Evolutionary conservation across 2,888 invertebrate genomes (phyloP).

Genomic region (Rhagophthalmus giganteus): DNA sequence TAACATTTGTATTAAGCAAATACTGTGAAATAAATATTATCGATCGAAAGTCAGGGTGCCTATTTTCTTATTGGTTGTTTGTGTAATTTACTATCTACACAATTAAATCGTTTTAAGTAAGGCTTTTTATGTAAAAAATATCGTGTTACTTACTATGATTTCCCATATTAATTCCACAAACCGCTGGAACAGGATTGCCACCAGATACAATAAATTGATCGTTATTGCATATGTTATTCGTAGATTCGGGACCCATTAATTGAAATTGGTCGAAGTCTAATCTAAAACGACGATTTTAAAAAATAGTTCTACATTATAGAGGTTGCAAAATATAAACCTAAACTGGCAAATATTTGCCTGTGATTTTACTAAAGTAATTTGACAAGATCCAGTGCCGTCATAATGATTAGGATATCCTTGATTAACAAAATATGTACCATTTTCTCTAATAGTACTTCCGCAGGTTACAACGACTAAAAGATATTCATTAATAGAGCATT

Average conservation of each 20-base stretch:
- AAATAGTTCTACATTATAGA: neutral
- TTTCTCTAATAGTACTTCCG: conserved; percentile 75
- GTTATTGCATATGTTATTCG: conserved; percentile 78
- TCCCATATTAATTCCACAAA: conserved; percentile 80
- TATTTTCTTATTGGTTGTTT: too few relatives aligned
- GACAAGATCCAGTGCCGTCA: conserved; percentile 82
- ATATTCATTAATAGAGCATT: conserved; percentile 1
- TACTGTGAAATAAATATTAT: too few relatives aligned
- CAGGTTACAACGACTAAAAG: conserved; percentile 75
- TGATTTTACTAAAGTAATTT: conserved; percentile 77
- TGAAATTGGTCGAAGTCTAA: conserved; percentile 79
- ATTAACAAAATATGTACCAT: conserved; percentile 86
- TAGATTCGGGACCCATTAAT: conserved; percentile 73
- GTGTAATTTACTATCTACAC: too few relatives aligned
- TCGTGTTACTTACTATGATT: conserved; percentile 77
- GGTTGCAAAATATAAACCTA: conserved; percentile 61
- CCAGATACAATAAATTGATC: conserved; percentile 87
- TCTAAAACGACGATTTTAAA: conserved; percentile 52
- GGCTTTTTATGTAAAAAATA: too few relatives aligned
- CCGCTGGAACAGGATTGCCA: conserved; percentile 75
- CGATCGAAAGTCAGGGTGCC: too few relatives aligned
- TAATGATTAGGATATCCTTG: conserved; percentile 75
- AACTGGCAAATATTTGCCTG: conserved; percentile 82
- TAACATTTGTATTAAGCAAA: too few relatives aligned
- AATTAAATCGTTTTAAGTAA: too few relatives aligned